Conservation (phyloP, 2,113 vertebrate species). For the Carassius carassius region DNA sequence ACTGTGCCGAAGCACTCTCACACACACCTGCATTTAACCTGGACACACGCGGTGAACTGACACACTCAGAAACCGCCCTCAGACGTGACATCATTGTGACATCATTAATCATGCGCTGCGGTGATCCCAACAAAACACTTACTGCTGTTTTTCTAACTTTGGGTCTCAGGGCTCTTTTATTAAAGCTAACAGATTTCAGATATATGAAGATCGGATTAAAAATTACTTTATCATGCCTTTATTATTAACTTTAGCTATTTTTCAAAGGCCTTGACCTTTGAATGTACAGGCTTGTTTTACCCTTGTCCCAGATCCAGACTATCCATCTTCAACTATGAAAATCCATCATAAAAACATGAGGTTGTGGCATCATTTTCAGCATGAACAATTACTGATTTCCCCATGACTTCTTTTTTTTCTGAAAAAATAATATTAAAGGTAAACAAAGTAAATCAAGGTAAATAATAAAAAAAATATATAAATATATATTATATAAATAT, state of each 20-base stretch:
- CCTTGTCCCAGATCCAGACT: not conserved
- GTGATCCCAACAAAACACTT: not conserved
- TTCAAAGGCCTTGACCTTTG: not conserved
- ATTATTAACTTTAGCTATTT: not conserved
- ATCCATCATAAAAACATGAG: not conserved
- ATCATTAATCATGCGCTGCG: not conserved
- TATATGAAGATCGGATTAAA: not conserved
- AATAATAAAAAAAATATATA: too few relatives aligned
- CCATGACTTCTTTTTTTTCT: not conserved
- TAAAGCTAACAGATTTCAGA: not conserved
- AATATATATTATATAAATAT: too few relatives aligned
- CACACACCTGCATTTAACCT: slow-evolving; percentile 33
- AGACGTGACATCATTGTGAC: not conserved
- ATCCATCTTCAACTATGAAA: not conserved
- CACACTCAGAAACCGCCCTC: not conserved
- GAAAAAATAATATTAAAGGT: not conserved
- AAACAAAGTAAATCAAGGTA: not conserved
- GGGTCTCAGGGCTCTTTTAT: not conserved
- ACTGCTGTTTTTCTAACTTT: not conserved
- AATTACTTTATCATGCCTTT: not conserved
- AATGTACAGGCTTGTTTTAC: not conserved
- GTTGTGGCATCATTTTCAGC: not conserved
- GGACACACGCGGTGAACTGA: not conserved
- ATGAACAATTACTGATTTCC: not conserved
- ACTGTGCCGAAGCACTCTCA: slow-evolving; percentile 28